Evolutionary conservation across 2,888 invertebrate genomes (phyloP), one percentile per base, ranked within the genome.

Genomic region (Tetanocera ferruginea): DNA sequence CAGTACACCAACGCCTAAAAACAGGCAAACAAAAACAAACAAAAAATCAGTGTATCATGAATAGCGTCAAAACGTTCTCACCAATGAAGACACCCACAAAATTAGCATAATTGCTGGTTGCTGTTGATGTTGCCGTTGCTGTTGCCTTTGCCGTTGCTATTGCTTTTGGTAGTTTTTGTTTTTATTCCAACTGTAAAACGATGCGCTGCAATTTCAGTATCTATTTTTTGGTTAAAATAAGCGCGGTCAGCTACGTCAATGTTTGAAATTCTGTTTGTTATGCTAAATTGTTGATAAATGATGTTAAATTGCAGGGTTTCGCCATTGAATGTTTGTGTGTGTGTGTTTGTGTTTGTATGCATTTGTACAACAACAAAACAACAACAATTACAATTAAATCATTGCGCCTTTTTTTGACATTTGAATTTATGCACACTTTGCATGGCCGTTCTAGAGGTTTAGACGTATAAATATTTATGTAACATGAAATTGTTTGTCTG

Each of bases 71-170:
- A 66, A 31, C 31, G n/a, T 19, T 55, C 43, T 55, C 23, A 55
- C 55, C n/a, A 55, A 43, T 43, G 43, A 37, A 34, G 25, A 57
- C 77, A 60, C 74, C 77, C 74, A 34, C 25, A 57, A 78, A 75
- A 78, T 78, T 78, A 76, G 76, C 78, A 76, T 78, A 78, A 78
- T 78, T 78, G 55, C 70, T 5, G 75, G 78, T 78, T 78, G 62
- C 28, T 31, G 55, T 66, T 64, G 25, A 14, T 57, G 43, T 37
- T 34, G 34, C 43, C 11, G 9, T 66, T 66, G 11, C n/a, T 17
- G 17, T 67, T 37, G 23, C 25, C 57, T 0, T 25, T 23, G 23
- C 25, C 57, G 6, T 25, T 23, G 25, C 28, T 23, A 14, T 43
- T 1, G 14, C 6, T 43, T 43, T 43, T 11, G 17, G 19, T 5